Evolutionary conservation across 2,113 vertebrate species (phyloP).

Genomic region (Dasypus novemcinctus): DNA sequence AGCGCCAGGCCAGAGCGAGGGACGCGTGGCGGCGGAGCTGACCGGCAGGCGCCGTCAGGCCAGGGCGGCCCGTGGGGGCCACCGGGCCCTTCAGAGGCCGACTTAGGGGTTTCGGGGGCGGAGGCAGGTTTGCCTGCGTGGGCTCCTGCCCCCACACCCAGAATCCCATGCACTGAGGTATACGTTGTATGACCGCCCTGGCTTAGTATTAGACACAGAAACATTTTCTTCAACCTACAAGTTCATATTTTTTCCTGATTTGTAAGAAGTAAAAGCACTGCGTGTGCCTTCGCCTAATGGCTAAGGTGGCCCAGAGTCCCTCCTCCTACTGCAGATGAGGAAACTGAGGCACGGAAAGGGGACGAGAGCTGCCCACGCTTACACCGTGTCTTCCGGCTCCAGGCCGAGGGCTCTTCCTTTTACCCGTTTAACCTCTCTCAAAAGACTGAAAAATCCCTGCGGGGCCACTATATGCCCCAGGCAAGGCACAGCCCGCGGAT

Average conservation of each 20-base stretch:
- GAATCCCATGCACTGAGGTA: neutral
- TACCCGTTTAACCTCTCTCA: neutral
- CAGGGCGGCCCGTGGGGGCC: neutral
- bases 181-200: neutral
- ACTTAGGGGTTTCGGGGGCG: neutral
- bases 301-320: neutral
- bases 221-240: neutral
- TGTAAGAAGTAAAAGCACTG: neutral
- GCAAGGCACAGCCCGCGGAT: neutral
- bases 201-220: neutral
- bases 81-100: neutral
- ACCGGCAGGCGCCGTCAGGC: rapidly evolving
- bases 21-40: neutral
- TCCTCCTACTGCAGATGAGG: neutral
- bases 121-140: neutral
- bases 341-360: neutral
- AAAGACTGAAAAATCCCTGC: neutral
- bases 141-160: neutral
- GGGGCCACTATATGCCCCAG: neutral
- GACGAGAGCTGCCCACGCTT: rapidly evolving
- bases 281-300: neutral
- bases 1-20: neutral
- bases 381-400: neutral
- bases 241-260: neutral
- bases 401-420: neutral